These are phyloP conservation scores for Morpho helenor DNA, from an alignment of 2,888 invertebrate genomes.

Conservation along the genomic window DNA sequence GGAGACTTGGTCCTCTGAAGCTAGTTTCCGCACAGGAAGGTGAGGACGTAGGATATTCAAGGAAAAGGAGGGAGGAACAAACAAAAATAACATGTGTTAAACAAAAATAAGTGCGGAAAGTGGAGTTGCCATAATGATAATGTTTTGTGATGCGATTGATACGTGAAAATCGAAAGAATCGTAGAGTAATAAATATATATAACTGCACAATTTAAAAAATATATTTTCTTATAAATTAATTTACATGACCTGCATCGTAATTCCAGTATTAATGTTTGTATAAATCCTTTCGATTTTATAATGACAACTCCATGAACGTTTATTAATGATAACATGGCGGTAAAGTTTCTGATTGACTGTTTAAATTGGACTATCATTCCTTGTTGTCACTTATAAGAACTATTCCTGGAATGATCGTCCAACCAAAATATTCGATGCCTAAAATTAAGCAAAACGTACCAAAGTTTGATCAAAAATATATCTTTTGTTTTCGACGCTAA, in stretches of 20 bases:
- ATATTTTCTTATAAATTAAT: background rate
- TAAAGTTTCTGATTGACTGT: slow-evolving; percentile 17
- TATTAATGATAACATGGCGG: slow-evolving; percentile 14
- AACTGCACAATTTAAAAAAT: background rate
- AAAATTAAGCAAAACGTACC: slow-evolving; percentile 33
- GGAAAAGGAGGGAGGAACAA: slow-evolving; percentile 41
- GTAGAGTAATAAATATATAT: slow-evolving; percentile 2
- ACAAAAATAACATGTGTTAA: slow-evolving; percentile 33
- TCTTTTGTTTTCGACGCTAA: slow-evolving; percentile 57
- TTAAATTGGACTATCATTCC: slow-evolving; percentile 19
- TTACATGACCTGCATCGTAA: background rate
- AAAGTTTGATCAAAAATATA: slow-evolving; percentile 44
- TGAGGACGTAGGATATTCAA: slow-evolving; percentile 35
- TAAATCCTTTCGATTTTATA: slow-evolving; percentile 10
- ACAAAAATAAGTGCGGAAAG: slow-evolving; percentile 37
- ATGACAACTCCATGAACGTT: slow-evolving; percentile 18
- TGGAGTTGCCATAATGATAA: slow-evolving; percentile 27
- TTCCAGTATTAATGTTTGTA: background rate
- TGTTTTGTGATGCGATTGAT: slow-evolving; percentile 1
- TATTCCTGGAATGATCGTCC: slow-evolving; percentile 23
- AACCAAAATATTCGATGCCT: slow-evolving; percentile 22
- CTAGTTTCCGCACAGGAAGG: slow-evolving; percentile 40
- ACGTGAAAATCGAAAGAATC: slow-evolving; percentile 8
- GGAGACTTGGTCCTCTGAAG: slow-evolving; percentile 37
- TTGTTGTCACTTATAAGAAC: background rate